Conservation (phyloP, 2,113 vertebrate species). For the Ophthalmolycus amberensis region DNA sequence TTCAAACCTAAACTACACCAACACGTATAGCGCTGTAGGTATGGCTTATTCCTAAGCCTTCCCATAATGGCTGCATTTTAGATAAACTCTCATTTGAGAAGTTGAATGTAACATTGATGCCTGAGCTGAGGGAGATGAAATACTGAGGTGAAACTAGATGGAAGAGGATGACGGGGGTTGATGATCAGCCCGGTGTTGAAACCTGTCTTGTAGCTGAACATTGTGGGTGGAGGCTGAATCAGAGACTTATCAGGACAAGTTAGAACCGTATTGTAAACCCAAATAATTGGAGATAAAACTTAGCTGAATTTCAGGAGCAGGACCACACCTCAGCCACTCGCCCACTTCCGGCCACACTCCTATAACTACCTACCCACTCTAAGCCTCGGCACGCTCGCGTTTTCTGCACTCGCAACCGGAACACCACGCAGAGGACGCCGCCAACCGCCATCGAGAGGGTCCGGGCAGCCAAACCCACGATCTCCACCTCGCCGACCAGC, state of each 20-base stretch:
- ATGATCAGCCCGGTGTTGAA: background rate
- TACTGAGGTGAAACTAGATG: background rate
- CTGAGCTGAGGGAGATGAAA: slow-evolving; percentile 17
- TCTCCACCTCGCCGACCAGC: too few relatives aligned
- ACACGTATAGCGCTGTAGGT: slow-evolving; percentile 29
- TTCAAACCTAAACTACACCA: slow-evolving; percentile 58
- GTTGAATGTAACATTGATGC: slow-evolving; percentile 10
- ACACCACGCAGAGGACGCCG: too few relatives aligned
- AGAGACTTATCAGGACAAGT: background rate
- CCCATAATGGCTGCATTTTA: slow-evolving; percentile 43
- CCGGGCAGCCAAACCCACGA: too few relatives aligned
- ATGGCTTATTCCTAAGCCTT: slow-evolving; percentile 27
- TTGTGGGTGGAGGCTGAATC: background rate
- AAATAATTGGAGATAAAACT: background rate
- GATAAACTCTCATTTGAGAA: slow-evolving; percentile 38
- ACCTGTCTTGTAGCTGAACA: background rate
- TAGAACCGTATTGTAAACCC: background rate
- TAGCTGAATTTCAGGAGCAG: too few relatives aligned
- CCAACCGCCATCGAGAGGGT: too few relatives aligned
- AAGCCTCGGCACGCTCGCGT: too few relatives aligned
- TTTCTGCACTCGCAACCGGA: too few relatives aligned
- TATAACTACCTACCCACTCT: too few relatives aligned
- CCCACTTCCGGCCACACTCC: too few relatives aligned
- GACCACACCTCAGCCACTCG: too few relatives aligned
- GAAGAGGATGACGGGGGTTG: background rate